Conservation (phyloP, 2,797 vertebrate genomes). For the Onychomys torridus region DNA sequence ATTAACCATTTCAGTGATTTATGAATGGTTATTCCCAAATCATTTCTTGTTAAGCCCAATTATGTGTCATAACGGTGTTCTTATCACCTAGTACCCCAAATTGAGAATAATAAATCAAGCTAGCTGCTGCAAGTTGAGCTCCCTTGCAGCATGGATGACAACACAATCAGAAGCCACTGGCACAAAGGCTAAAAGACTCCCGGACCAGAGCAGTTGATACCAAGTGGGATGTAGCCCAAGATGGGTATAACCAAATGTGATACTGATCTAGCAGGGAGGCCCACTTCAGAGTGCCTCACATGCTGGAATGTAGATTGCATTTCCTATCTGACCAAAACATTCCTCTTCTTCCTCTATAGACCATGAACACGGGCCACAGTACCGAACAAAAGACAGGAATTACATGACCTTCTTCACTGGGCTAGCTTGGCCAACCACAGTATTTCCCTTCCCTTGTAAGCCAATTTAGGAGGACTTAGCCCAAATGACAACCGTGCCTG, state of each 20-base stretch:
- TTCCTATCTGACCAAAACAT: constrained; percentile 69
- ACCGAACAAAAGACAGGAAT: constrained; percentile 68
- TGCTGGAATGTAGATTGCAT: background rate
- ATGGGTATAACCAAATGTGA: background rate
- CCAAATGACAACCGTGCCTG: background rate
- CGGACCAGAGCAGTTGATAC: constrained; percentile 13
- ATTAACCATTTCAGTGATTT: constrained; percentile 77
- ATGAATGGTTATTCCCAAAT: constrained; percentile 69
- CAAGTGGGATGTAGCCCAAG: background rate
- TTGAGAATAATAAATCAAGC: constrained; percentile 73
- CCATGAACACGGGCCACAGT: constrained; percentile 60
- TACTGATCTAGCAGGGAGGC: background rate
- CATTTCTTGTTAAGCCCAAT: constrained; percentile 62
- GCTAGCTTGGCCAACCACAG: background rate
- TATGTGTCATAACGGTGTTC: constrained; percentile 57
- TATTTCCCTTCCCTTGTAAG: background rate
- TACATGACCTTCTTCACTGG: constrained; percentile 72
- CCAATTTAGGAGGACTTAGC: constrained; percentile 9
- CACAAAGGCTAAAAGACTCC: background rate
- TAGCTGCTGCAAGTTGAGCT: constrained; percentile 49
- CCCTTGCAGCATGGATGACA: background rate
- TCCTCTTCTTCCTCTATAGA: constrained; percentile 67
- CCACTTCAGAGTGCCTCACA: constrained; percentile 11
- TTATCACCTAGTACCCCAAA: constrained; percentile 72
- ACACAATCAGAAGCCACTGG: background rate